These are phyloP conservation scores for Epinotia brunnichana DNA, from an alignment of 2,888 invertebrate genomes.

Conservation along the genomic window DNA sequence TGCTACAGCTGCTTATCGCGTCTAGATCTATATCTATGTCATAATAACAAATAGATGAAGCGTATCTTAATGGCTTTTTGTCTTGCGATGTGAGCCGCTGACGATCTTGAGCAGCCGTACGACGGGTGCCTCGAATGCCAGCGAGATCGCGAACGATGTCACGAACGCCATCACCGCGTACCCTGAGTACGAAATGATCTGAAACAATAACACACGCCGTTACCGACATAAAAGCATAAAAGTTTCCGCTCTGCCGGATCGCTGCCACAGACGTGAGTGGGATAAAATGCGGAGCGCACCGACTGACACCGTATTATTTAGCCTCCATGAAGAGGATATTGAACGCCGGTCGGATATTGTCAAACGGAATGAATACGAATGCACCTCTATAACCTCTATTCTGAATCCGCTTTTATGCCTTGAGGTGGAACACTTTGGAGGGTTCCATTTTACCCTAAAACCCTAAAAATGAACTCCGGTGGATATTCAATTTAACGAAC, in stretches of 20 bases:
- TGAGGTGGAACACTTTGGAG: conserved; percentile 44
- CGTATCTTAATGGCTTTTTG: conserved; percentile 62
- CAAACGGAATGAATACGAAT: conserved; percentile 50
- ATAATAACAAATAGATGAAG: conserved; percentile 34
- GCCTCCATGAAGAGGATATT: conserved; percentile 35
- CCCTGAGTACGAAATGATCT: conserved; percentile 86
- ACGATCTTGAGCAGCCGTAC: conserved; percentile 90
- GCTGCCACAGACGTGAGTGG: conserved; percentile 7
- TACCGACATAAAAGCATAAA: conserved; percentile 30
- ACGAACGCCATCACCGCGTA: conserved; percentile 91
- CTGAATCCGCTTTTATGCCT: conserved; percentile 48
- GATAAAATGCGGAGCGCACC: conserved; percentile 25
- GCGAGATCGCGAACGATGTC: conserved; percentile 89
- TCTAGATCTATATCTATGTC: too few relatives aligned
- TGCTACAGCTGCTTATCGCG: conserved; percentile 4
- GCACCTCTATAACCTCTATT: conserved; percentile 51
- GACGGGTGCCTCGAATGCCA: conserved; percentile 92
- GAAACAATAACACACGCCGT: conserved; percentile 49
- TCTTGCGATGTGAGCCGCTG: conserved; percentile 64
- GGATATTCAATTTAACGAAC: conserved; percentile 41
- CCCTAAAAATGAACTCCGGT: conserved; percentile 44
- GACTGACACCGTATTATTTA: conserved; percentile 35
- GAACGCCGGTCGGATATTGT: conserved; percentile 46
- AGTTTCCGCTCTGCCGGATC: conserved; percentile 11
- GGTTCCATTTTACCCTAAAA: conserved; percentile 43